phyloP scores from a whole-genome alignment of 1,140 invertebrate genomes.

The Rhyacophila brunnea region DNA sequence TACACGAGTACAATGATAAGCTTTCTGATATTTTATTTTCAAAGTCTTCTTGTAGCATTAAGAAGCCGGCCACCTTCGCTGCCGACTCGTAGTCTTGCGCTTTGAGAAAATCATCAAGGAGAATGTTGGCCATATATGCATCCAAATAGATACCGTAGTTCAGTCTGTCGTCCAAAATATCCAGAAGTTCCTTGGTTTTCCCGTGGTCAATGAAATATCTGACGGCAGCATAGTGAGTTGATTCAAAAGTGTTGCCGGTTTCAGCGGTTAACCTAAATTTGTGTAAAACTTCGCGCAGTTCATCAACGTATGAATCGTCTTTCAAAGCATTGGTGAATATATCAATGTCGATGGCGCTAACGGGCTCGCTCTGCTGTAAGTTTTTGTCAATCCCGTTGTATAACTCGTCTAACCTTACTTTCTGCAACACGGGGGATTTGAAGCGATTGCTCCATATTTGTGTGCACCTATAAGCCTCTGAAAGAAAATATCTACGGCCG shows the following conservation, averaged over 20 bases:
- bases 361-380: conserved; percentile 51
- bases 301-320: conserved; percentile 57
- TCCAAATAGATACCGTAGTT: conserved; percentile 91
- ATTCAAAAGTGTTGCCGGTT: conserved; percentile 68
- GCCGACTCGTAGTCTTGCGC: conserved; percentile 68
- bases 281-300: conserved; percentile 67
- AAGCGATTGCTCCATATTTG: conserved; percentile 65
- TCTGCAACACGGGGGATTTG: conserved; percentile 59
- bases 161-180: conserved; percentile 75
- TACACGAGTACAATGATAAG: conserved; percentile 73
- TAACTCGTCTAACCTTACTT: conserved; percentile 62
- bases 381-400: conserved; percentile 64
- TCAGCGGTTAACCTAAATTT: conserved; percentile 69
- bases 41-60: conserved; percentile 90
- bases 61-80: conserved; percentile 70
- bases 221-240: conserved; percentile 79
- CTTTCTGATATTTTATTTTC: conserved; percentile 68
- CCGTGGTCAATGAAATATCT: conserved; percentile 63
- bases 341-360: conserved; percentile 72
- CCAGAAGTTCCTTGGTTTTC: conserved; percentile 62
- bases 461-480: conserved; percentile 65
- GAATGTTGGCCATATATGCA: conserved; percentile 71
- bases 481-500: conserved; percentile 47
- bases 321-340: conserved; percentile 66
- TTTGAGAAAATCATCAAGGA: conserved; percentile 80